Percentiles rank a stretch among this genome's conserved stretches.
Conservation (phyloP, 2,113 vertebrate genomes). For the Vidua macroura region DNA sequence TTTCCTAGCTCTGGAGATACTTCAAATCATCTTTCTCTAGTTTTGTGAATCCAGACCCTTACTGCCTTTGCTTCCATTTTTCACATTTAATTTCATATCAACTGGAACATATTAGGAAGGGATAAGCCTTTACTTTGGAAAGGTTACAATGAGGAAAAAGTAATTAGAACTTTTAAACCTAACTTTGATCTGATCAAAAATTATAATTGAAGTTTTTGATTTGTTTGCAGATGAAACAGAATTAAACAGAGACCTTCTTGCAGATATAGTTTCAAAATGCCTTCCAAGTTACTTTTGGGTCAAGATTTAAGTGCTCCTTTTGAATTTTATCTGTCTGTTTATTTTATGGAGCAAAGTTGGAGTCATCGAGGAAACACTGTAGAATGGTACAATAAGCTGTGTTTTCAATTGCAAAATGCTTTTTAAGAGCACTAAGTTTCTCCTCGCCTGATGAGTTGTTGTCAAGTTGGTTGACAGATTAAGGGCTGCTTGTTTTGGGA, state of each 20-base stretch:
- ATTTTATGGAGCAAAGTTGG: not conserved
- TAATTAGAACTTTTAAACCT: not conserved
- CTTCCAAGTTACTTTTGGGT: not conserved
- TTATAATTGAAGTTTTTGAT: not conserved
- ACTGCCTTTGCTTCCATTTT: conserved; percentile 19
- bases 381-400: not conserved
- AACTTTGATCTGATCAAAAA: not conserved
- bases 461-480: not conserved
- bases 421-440: not conserved
- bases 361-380: not conserved
- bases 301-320: not conserved
- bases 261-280: not conserved
- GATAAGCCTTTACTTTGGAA: conserved; percentile 4
- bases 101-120: not conserved
- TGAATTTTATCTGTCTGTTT: not conserved
- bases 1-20: not conserved
- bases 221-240: not conserved
- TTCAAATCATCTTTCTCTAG: not conserved
- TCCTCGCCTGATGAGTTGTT: not conserved
- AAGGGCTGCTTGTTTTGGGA: not conserved
- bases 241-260: not conserved
- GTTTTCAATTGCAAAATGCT: not conserved
- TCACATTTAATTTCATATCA: conserved; percentile 1
- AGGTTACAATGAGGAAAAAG: not conserved
- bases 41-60: not conserved